A percentile compares a stretch with the other conserved stretches of the same genome.
These are phyloP conservation scores for Leptobrachium leishanense DNA, from an alignment of 2,113 vertebrate genomes.

Conservation along the genomic window DNA sequence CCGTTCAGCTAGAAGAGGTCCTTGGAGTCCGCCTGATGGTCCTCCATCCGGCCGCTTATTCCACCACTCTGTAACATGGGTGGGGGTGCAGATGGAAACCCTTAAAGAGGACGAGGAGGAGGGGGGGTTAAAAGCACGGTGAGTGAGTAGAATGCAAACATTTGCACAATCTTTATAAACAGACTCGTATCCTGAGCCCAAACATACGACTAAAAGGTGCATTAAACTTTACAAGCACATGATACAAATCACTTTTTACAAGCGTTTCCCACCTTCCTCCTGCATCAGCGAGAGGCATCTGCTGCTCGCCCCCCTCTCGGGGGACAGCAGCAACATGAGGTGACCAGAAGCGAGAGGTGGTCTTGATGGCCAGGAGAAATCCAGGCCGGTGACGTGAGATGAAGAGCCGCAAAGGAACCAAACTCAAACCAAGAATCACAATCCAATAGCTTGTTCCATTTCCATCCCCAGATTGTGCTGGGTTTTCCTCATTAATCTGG, in stretches of 20 bases:
- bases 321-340: not conserved
- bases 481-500: too few species aligned
- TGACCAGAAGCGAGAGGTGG: constrained; percentile 12
- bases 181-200: constrained; percentile 34
- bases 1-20: not conserved
- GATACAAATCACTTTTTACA: constrained; percentile 41
- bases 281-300: not conserved
- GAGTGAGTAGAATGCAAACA: constrained; percentile 46
- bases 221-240: constrained; percentile 40
- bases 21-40: not conserved
- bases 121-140: constrained; percentile 33
- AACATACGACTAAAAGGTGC: constrained; percentile 42
- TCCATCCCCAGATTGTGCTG: too few species aligned
- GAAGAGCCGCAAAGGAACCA: not conserved
- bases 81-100: constrained; percentile 36
- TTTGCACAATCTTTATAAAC: constrained; percentile 47
- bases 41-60: too few species aligned
- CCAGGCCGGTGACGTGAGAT: not conserved
- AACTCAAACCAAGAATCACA: not conserved
- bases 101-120: constrained; percentile 14
- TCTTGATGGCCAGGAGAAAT: not conserved
- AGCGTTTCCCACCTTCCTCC: constrained; percentile 27
- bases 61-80: too few species aligned
- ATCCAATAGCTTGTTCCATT: too few species aligned
- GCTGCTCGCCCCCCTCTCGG: not conserved